Conservation (phyloP, 1,140 invertebrate species). For the Portunus trituberculatus region DNA sequence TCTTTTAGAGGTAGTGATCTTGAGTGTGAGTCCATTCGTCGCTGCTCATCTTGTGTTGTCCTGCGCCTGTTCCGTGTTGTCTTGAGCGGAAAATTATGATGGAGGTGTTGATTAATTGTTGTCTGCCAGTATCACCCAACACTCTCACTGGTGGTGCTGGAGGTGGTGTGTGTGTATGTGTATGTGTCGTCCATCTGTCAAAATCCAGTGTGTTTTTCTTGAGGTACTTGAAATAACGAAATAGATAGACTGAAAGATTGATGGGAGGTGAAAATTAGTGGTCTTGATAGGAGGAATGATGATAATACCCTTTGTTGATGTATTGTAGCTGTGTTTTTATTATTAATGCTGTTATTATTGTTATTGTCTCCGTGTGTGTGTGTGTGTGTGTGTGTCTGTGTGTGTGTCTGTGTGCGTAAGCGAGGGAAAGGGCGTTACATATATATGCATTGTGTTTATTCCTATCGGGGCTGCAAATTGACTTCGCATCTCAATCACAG, state of each 20-base stretch:
- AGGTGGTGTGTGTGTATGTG: neutral
- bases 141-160: neutral
- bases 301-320: neutral
- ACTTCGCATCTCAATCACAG: conserved; percentile 13
- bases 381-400: no score
- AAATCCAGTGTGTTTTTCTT: no score
- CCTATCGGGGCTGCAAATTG: neutral
- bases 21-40: no score
- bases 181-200: neutral
- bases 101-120: neutral
- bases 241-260: neutral
- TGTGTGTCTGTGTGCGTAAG: no score
- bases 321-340: neutral
- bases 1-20: no score
- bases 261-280: neutral
- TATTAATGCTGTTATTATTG: neutral
- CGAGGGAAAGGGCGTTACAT: neutral
- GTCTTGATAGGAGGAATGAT: neutral
- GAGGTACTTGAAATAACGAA: no score
- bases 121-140: neutral
- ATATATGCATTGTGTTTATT: conserved; percentile 24
- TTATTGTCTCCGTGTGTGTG: no score
- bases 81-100: neutral
- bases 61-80: no score
- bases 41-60: no score